Percentiles rank a stretch among this genome's conserved stretches.
Conservation (phyloP, 2,888 invertebrate genomes). For the Campaea margaritaria region DNA sequence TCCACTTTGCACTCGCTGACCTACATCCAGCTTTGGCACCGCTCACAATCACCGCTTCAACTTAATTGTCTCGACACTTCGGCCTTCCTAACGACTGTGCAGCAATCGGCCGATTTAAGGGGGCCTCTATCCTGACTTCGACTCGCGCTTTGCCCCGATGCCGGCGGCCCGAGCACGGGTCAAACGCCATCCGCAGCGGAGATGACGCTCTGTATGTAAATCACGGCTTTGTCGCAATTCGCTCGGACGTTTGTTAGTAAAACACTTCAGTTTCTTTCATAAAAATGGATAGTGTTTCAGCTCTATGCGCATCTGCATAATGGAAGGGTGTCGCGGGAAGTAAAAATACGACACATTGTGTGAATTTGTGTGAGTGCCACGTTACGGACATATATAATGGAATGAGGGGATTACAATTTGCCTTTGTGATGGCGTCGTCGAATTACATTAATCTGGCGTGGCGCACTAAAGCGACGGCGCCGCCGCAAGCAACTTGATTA, state of each 20-base stretch:
- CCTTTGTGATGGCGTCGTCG: constrained; percentile 83
- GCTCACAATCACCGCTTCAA: constrained; percentile 84
- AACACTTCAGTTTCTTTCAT: constrained; percentile 55
- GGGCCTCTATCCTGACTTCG: constrained; percentile 61
- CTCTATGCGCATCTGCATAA: constrained; percentile 48
- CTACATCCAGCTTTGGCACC: constrained; percentile 84
- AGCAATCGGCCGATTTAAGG: constrained; percentile 82
- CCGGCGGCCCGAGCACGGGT: constrained; percentile 48
- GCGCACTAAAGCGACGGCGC: constrained; percentile 50
- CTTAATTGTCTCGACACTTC: constrained; percentile 85
- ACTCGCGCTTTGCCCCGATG: constrained; percentile 26
- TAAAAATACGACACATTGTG: constrained; percentile 71
- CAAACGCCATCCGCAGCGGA: constrained; percentile 66
- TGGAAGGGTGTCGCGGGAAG: constrained; percentile 55
- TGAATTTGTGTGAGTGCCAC: constrained; percentile 70
- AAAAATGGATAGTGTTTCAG: constrained; percentile 49
- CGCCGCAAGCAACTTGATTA: constrained; percentile 82
- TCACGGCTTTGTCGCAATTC: constrained; percentile 64
- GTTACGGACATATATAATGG: constrained; percentile 75
- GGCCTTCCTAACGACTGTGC: constrained; percentile 82
- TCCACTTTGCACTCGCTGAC: constrained; percentile 80
- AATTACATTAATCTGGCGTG: constrained; percentile 83
- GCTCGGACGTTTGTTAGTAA: constrained; percentile 63
- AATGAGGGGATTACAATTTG: constrained; percentile 83
- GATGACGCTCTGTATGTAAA: constrained; percentile 72